Evolutionary conservation across 1,140 invertebrate species (phyloP), one percentile per base, ranked within the genome.

Genomic region (Macrotrachela quadricornifera): DNA sequence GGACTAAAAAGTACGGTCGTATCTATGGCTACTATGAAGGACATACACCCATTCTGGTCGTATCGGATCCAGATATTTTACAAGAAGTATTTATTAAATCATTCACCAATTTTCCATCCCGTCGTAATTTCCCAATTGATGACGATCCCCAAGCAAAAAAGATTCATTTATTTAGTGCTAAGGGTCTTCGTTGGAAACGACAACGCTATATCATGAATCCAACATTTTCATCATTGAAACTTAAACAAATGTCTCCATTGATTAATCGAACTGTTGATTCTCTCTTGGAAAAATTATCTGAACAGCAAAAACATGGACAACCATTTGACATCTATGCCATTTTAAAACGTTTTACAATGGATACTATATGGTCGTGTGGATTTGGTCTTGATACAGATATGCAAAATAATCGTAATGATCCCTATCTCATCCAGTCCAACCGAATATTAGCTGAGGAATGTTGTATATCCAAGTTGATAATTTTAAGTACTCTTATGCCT

Each of bases 191-290:
- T 41, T 78, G 78, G 78, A 74, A 72, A 60, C 61, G 71, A 4
- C 56, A 76, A 6, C 62, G 78, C 36, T 61, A 65, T 15, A 76
- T 77, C 49, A 61, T 77, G 42, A 74, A 73, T 12, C 76, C 76
- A 10, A 68, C 74, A 10, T 79, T 78, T 60, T 74, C 75, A 1
- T 64, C 71, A 4, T 64, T 69, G 4, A 78, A 78, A 64, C 70
- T 79, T 52, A 75, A 71, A 61, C 54, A 66, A 61, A 62, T 65
- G 60, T 54, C 58, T 16, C 63, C 63, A 30, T 30, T 8, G 8
- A 30, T 30, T 30, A 2, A 30, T 30, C 21, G 21, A 30, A 30
- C 3, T 30, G 21, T 30, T 30, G 21, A 30, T 30, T 4, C 21
- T 4, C 21, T 30, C 21, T 4, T 30, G 21, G 8, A 30, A 8